Evolutionary conservation across 2,113 vertebrate species (phyloP), one percentile per base, ranked within the genome.

Genomic region (Paraplagusia blochii): DNA sequence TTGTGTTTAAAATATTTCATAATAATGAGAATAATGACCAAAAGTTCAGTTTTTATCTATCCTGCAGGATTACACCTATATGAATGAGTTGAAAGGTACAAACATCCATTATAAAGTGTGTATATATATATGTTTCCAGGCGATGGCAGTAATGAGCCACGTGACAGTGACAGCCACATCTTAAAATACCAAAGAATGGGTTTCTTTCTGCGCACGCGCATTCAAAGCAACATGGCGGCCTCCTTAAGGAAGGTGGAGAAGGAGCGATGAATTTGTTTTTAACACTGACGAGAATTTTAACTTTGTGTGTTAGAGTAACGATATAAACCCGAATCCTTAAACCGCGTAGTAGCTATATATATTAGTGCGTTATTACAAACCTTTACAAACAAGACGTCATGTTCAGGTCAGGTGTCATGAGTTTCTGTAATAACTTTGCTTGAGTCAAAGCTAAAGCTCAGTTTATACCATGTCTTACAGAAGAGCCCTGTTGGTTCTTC

Each of bases 201-300:
- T 14, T 1, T 2, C 0, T 10, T n/a, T 45, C 1, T 62, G 74
- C 81, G 71, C 83, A 78, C 73, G 78, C 78, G 79, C 11, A 1
- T 1, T 0, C 1, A 0, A n/a, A 52, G 34, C 60, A 87, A 84
- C 0, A 87, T 88, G 85, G 70, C 87, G 53, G 87, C 84, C 66
- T 63, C 65, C 85, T 8, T 46, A 17, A 17, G 11, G 40, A 57
- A 52, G 54, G 52, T 57, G 56, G 62, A 33, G 18, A 53, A 64
- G 7, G 11, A 44, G 1, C 22, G 5, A 7, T 1, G 10, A 12
- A 13, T 53, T 16, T 9, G 7, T 5, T 63, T 33, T 11, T 34
- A 0, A 8, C 10, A 0, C 35, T 11, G 35, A 46, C 0, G 18
- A 9, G 10, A 2, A 5, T 0, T 13, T 11, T 0, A 0, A 14